Evolutionary conservation across 2,113 vertebrate genomes (phyloP), one percentile per base, ranked within the genome.

Genomic region (Loxodonta africana): DNA sequence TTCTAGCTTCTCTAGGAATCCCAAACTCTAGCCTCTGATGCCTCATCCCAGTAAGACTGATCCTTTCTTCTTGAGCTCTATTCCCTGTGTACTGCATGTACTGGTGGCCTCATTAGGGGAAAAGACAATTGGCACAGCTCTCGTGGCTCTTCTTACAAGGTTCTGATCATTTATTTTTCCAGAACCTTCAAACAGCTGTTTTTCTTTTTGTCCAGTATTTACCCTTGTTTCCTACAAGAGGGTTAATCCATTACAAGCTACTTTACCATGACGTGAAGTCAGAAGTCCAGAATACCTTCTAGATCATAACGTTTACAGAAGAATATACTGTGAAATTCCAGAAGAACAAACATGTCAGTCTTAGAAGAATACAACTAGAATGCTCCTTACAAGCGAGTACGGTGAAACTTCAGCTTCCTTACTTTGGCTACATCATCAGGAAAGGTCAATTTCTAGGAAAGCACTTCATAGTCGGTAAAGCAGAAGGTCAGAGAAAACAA

Each of bases 121-220:
- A 86, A 76, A 78, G 25, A 15, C 11, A 14, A 57, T 25, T 57
- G n/a, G 7, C 46, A 26, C 1, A 9, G n/a, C 8, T n/a, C 44
- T 76, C 80, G 26, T 33, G 7, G 33, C 37, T 88, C 60, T 88
- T 87, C 30, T 74, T 91, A 69, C 26, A 92, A 85, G 14, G 14
- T 48, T 84, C 41, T 94, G 44, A 11, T 97, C 81, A 44, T 84
- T 78, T 62, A 30, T 90, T 97, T 91, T 95, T 25, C 17, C 37
- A 87, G 63, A 96, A 21, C 20, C 83, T 92, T 53, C 53, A 90
- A 78, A 89, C 30, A 71, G 57, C 15, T 87, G 7, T 9, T 80
- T 91, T 73, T 48, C 26, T 91, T 89, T 78, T 91, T 93, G 23
- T 63, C 44, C 25, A 83, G 26, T 85, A 76, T 80, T 53, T 65